Conservation (phyloP, 2,888 invertebrate genomes). For the Meloe dianella region DNA sequence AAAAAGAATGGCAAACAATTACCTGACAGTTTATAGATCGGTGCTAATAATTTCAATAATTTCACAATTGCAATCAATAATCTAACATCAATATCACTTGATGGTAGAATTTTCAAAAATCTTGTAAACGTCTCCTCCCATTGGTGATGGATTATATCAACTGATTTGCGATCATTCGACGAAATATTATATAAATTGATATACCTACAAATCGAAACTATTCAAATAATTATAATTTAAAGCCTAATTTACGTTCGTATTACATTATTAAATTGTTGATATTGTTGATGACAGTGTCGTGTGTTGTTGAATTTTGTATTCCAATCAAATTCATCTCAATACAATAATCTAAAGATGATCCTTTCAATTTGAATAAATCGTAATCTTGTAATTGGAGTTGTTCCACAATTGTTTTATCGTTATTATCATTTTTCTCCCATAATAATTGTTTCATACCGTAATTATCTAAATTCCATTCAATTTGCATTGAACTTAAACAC, state of each 20-base stretch:
- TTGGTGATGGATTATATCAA: conserved; percentile 58
- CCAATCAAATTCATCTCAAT: conserved; percentile 63
- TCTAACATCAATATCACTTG: conserved; percentile 68
- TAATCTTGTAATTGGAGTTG: conserved; percentile 52
- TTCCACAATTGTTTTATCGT: conserved; percentile 45
- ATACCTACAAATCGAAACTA: conserved; percentile 38
- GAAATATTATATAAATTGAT: conserved; percentile 39
- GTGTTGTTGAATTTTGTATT: conserved; percentile 70
- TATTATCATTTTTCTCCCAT: conserved; percentile 42
- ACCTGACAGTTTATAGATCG: conserved; percentile 50
- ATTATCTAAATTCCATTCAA: conserved; percentile 59
- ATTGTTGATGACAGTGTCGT: conserved; percentile 64
- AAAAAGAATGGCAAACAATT: conserved; percentile 16
- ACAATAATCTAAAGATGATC: conserved; percentile 63
- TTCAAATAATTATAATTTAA: not conserved
- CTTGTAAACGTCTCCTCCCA: conserved; percentile 69
- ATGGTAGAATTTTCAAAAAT: conserved; percentile 69
- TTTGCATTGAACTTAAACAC: conserved; percentile 54
- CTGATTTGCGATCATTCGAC: conserved; percentile 21
- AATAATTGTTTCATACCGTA: conserved; percentile 55
- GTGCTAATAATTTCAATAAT: conserved; percentile 46
- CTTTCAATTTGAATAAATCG: conserved; percentile 63
- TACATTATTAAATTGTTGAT: conserved; percentile 66
- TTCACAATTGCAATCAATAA: conserved; percentile 63
- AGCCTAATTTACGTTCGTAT: conserved; percentile 35